A percentile compares a stretch with the other conserved stretches of the same genome.
Evolutionary conservation across 2,113 vertebrate genomes (phyloP).

Genomic region (Corydoras maculifer): DNA sequence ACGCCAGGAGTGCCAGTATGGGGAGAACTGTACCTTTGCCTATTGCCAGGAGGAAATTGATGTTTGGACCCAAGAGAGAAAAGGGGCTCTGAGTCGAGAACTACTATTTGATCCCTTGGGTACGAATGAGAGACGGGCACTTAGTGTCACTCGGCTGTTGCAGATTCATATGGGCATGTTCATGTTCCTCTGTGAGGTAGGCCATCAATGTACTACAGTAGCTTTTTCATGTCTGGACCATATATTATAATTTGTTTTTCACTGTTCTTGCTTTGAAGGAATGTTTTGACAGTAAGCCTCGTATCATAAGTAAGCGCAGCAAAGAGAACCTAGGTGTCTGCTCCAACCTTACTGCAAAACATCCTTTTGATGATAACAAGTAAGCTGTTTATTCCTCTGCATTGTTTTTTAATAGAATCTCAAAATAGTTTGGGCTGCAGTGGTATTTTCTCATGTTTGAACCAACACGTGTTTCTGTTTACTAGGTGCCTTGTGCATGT

Average conservation of each 20-base stretch:
- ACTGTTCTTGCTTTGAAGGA: constrained; percentile 63
- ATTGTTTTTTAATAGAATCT: background rate
- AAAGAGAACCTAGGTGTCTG: constrained; percentile 90
- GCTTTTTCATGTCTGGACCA: background rate
- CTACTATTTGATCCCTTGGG: constrained; percentile 92
- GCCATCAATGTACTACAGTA: constrained; percentile 2
- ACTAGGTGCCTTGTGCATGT: constrained; percentile 96
- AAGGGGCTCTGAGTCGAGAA: constrained; percentile 92
- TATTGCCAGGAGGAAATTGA: constrained; percentile 99
- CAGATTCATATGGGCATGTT: constrained; percentile 98
- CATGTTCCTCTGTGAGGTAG: constrained; percentile 98
- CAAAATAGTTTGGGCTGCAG: background rate
- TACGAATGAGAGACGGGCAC: constrained; percentile 81
- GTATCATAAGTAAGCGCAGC: constrained; percentile 96
- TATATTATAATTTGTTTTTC: background rate
- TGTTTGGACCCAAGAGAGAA: constrained; percentile 97
- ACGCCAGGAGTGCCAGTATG: constrained; percentile 98
- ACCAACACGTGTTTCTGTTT: too few relatives aligned
- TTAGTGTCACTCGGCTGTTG: constrained; percentile 89
- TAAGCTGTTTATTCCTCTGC: constrained; percentile 58
- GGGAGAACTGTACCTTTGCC: constrained; percentile 97
- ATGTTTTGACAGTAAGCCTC: constrained; percentile 98
- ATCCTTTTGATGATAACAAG: constrained; percentile 95
- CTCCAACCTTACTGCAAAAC: constrained; percentile 91
- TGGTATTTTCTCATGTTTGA: too few relatives aligned